Conservation (phyloP, 2,113 vertebrate genomes). For the Heloderma charlesbogerti region DNA sequence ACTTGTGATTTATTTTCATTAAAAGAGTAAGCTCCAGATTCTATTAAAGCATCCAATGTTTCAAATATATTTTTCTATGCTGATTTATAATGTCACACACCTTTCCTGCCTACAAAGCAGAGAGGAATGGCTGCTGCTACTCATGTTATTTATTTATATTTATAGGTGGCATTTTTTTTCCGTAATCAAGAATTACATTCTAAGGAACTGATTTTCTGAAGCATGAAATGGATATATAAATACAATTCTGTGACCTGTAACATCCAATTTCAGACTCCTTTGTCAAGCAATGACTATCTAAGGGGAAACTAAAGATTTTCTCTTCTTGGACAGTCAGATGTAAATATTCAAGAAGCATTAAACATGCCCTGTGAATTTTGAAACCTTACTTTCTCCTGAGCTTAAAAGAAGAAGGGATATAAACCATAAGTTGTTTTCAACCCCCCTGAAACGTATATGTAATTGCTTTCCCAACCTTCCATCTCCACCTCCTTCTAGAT, state of each 20-base stretch:
- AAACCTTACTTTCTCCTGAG: conserved; percentile 39
- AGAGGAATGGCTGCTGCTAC: background rate
- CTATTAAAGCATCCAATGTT: background rate
- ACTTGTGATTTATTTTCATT: background rate
- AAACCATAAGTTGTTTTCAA: background rate
- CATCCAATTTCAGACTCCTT: conserved; percentile 72
- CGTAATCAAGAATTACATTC: conserved; percentile 66
- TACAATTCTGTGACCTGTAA: conserved; percentile 69
- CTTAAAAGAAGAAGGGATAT: conserved; percentile 30
- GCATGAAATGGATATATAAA: conserved; percentile 75
- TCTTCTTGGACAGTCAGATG: conserved; percentile 51
- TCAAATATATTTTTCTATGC: background rate
- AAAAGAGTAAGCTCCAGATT: fast-evolving
- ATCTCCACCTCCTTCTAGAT: background rate
- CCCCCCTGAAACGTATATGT: background rate
- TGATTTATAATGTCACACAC: conserved; percentile 8
- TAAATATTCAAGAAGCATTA: conserved; percentile 64
- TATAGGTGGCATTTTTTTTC: conserved; percentile 44
- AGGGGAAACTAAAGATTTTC: conserved; percentile 61
- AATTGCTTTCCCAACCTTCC: background rate
- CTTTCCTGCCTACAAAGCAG: background rate
- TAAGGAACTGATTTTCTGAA: conserved; percentile 66
- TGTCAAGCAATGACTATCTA: conserved; percentile 53
- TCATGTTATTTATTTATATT: conserved; percentile 53
- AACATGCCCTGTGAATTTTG: conserved; percentile 46